A percentile compares a stretch with the other conserved stretches of the same genome.
Conservation (phyloP, 2,113 vertebrate species). For the Diadophis punctatus region DNA sequence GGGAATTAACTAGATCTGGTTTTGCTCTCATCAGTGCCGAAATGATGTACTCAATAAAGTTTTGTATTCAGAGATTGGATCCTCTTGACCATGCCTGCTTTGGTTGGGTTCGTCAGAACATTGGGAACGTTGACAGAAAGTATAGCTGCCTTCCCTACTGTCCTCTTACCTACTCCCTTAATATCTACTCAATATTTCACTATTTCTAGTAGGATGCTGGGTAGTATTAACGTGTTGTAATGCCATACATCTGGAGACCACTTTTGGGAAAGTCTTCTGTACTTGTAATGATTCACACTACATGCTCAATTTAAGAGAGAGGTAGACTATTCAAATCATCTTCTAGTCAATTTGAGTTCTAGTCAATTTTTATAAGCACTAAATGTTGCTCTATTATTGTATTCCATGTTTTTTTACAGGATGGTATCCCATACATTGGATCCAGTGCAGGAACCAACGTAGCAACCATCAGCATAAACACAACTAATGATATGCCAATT, state of each 20-base stretch:
- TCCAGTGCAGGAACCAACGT: constrained; percentile 84
- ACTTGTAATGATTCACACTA: neutral
- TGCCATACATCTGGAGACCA: neutral
- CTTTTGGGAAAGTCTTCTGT: neutral
- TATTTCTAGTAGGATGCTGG: neutral
- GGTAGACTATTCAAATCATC: neutral
- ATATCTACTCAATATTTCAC: neutral
- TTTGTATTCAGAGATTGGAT: no score
- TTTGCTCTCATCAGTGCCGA: no score
- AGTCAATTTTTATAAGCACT: neutral
- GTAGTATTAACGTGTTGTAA: neutral
- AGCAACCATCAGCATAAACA: constrained; percentile 81
- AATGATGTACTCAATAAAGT: no score
- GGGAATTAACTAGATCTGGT: no score
- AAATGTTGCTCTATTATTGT: neutral
- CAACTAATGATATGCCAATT: constrained; percentile 89
- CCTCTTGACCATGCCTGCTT: no score
- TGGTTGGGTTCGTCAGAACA: no score
- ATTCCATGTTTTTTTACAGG: constrained; percentile 64
- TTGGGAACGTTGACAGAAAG: neutral
- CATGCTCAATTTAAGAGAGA: neutral
- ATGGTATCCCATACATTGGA: constrained; percentile 82
- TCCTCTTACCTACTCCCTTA: neutral
- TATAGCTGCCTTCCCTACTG: neutral
- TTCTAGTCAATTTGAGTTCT: neutral